Conservation (phyloP, 2,888 invertebrate genomes). For the Salticus scenicus region DNA sequence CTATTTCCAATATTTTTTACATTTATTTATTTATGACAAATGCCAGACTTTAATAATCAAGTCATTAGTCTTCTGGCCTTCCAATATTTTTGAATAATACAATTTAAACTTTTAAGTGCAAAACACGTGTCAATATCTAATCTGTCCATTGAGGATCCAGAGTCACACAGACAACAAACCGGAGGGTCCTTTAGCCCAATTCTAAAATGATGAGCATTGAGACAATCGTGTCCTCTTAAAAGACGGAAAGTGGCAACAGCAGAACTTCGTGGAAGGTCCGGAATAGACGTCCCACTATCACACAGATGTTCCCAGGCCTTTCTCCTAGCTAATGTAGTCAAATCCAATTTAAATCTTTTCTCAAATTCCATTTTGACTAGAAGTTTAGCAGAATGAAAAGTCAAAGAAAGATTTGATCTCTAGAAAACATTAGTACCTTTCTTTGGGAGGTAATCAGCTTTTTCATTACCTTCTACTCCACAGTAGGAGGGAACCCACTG, state of each 20-base stretch:
- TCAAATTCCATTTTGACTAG: neutral
- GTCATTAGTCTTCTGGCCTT: constrained; percentile 18
- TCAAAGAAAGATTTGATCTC: neutral
- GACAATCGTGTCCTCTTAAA: neutral
- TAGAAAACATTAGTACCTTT: neutral
- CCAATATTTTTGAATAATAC: neutral
- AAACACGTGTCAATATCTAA: neutral
- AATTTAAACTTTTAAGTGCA: neutral
- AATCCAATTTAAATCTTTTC: neutral
- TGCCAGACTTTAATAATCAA: neutral
- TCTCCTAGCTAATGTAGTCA: neutral
- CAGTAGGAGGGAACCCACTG: neutral
- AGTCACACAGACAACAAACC: neutral
- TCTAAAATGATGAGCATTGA: neutral
- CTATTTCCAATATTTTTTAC: too few relatives aligned
- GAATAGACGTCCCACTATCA: neutral
- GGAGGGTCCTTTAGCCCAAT: neutral
- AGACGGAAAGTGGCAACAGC: neutral
- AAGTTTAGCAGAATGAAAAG: neutral
- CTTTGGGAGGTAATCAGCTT: neutral
- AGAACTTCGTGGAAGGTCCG: neutral
- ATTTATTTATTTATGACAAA: too few relatives aligned
- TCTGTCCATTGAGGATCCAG: neutral
- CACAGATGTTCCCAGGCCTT: neutral
- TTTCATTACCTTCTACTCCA: neutral